Conservation (phyloP, 2,888 invertebrate species). For the Globia sparganii region DNA sequence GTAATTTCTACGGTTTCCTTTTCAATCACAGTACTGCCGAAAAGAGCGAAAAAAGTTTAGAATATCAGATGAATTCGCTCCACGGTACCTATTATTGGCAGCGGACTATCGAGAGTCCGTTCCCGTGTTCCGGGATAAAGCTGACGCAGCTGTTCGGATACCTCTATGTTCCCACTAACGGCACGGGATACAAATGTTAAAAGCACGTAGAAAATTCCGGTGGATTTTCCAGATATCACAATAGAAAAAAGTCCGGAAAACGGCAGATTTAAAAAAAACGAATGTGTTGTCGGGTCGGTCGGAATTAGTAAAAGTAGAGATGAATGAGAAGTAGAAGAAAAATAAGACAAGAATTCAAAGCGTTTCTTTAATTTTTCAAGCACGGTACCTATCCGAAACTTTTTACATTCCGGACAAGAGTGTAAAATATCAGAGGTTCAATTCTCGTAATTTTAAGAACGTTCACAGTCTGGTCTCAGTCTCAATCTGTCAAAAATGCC, state of each 20-base stretch:
- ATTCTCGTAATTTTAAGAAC: no score
- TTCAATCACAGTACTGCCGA: background rate
- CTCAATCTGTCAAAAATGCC: no score
- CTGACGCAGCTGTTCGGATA: slow-evolving; percentile 51
- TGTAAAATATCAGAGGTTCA: background rate
- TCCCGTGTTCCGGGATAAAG: slow-evolving; percentile 52
- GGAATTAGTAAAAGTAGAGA: background rate
- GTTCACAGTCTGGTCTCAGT: no score
- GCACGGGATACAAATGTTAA: slow-evolving; percentile 27
- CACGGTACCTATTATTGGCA: slow-evolving; percentile 17
- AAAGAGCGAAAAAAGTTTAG: background rate
- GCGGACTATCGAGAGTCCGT: slow-evolving; percentile 41
- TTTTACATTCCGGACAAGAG: background rate
- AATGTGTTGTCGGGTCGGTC: background rate
- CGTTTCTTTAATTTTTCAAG: background rate
- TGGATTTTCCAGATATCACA: slow-evolving; percentile 14
- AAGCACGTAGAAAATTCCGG: slow-evolving; percentile 26
- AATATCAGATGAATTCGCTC: slow-evolving; percentile 7
- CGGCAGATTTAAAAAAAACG: background rate
- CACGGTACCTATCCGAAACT: background rate
- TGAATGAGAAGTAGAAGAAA: background rate
- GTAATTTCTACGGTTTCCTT: background rate
- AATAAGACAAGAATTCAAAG: slow-evolving; percentile 3
- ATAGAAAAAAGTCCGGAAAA: background rate
- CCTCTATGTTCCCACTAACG: slow-evolving; percentile 42